These are phyloP conservation scores for Frieseomelitta varia DNA, from an alignment of 1,140 invertebrate species.

Conservation along the genomic window DNA sequence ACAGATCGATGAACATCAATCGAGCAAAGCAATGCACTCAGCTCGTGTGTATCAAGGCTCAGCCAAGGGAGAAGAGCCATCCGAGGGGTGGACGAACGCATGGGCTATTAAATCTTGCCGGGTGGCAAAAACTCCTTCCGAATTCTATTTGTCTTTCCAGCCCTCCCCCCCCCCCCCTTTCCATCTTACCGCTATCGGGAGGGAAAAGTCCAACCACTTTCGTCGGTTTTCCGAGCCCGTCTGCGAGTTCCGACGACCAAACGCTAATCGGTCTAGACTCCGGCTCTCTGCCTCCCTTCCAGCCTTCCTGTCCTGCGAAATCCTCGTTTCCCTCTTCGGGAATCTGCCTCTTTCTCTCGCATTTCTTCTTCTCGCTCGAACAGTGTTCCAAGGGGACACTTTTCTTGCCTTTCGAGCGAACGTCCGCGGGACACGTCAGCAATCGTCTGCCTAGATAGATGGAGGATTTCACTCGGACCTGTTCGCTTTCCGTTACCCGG, in stretches of 20 bases:
- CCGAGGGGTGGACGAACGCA: constrained; percentile 50
- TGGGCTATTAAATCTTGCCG: constrained; percentile 72
- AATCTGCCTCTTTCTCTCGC: constrained; percentile 12
- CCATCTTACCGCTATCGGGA: constrained; percentile 55
- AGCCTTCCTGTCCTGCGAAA: constrained; percentile 37
- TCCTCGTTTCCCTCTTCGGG: constrained; percentile 47
- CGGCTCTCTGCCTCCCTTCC: constrained; percentile 37
- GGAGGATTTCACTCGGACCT: constrained; percentile 44
- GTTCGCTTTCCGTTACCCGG: constrained; percentile 14
- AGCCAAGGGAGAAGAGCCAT: neutral
- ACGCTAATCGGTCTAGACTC: constrained; percentile 77
- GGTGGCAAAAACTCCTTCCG: constrained; percentile 73
- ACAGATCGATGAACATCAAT: constrained; percentile 10
- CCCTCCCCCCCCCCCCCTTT: too few relatives aligned
- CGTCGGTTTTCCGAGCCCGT: constrained; percentile 67
- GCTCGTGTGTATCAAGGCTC: neutral
- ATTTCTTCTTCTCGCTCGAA: constrained; percentile 11
- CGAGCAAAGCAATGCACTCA: constrained; percentile 1
- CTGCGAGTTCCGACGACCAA: constrained; percentile 72
- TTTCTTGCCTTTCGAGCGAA: constrained; percentile 58
- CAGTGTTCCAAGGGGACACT: constrained; percentile 18
- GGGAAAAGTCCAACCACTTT: constrained; percentile 70
- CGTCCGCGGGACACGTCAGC: constrained; percentile 57
- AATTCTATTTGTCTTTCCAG: constrained; percentile 77
- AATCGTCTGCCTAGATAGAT: constrained; percentile 53